These are phyloP conservation scores for Chlamydotis undulata DNA, from an alignment of 2,113 vertebrate genomes.

Conservation along the genomic window DNA sequence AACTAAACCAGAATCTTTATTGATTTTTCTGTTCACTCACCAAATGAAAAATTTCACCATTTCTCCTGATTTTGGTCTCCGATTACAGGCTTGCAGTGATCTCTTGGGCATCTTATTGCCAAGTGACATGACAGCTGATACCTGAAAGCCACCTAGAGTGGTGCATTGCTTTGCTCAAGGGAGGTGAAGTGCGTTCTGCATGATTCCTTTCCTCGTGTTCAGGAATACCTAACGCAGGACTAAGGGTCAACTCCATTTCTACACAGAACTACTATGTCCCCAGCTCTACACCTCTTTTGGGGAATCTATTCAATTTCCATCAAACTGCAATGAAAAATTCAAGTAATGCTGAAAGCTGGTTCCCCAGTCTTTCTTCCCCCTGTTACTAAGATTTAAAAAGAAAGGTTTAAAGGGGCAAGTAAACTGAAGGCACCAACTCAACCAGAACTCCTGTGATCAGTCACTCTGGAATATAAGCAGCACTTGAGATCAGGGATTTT, in stretches of 20 bases:
- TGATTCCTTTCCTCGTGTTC: not conserved
- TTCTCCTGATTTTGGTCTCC: not conserved
- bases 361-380: not conserved
- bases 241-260: not conserved
- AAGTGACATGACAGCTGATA: not conserved
- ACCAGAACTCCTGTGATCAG: not conserved
- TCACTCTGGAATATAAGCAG: not conserved
- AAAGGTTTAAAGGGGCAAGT: not conserved
- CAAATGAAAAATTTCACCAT: not conserved
- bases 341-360: not conserved
- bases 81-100: not conserved
- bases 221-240: not conserved
- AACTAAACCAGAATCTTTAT: not conserved
- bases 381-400: not conserved
- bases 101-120: not conserved
- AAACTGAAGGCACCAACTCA: not conserved
- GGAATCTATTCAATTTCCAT: not conserved
- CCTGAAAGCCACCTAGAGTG: not conserved
- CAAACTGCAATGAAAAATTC: not conserved
- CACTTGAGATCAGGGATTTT: constrained; percentile 48
- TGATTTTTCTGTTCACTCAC: not conserved
- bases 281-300: not conserved
- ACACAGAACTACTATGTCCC: not conserved
- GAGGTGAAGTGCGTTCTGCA: not conserved
- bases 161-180: not conserved